phyloP scores from a whole-genome alignment of 2,113 vertebrate genomes.

The Otis tarda region DNA sequence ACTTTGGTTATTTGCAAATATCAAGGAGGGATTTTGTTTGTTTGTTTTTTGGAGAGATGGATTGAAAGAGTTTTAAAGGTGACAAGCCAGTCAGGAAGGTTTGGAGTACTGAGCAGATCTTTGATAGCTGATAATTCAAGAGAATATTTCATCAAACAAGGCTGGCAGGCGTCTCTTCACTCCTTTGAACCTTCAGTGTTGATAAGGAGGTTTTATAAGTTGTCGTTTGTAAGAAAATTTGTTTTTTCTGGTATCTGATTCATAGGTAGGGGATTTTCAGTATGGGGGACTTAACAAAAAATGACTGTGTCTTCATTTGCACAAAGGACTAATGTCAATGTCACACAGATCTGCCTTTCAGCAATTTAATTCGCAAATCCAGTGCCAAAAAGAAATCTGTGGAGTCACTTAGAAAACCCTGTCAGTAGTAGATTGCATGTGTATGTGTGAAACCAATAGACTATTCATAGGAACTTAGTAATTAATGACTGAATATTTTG shows the following conservation, averaged over 20 bases:
- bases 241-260: neutral
- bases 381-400: neutral
- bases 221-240: neutral
- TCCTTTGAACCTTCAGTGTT: neutral
- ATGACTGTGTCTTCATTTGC: neutral
- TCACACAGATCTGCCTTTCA: neutral
- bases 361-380: neutral
- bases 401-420: neutral
- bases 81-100: neutral
- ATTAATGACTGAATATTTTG: neutral
- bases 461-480: neutral
- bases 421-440: neutral
- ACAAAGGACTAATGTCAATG: neutral
- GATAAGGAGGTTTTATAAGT: neutral
- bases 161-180: neutral
- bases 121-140: neutral
- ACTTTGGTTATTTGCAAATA: neutral
- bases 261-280: neutral
- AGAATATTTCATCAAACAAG: neutral
- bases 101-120: neutral
- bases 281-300: neutral
- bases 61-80: slow-evolving; percentile 23
- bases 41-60: neutral
- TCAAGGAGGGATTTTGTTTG: neutral
- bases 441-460: neutral